phyloP scores from a whole-genome alignment of 2,888 invertebrate genomes.

The Leptopterna dolabrata region DNA sequence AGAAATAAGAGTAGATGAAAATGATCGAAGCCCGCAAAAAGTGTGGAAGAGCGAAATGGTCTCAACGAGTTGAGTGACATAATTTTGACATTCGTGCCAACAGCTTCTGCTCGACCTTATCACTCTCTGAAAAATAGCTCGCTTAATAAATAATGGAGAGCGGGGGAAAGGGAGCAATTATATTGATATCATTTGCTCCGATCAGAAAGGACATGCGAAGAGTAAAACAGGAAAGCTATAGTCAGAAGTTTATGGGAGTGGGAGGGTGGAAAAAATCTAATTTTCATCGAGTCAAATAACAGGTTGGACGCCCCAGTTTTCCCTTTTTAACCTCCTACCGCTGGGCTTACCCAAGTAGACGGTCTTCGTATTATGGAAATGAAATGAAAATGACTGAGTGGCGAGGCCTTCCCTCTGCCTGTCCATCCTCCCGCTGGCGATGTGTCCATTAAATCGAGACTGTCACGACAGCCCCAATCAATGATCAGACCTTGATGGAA shows the following conservation, averaged over 20 bases:
- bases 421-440: neutral
- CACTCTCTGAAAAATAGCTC: neutral
- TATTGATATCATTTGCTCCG: constrained; percentile 24
- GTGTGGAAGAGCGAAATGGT: neutral
- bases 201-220: constrained; percentile 32
- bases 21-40: neutral
- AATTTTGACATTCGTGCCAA: constrained; percentile 22
- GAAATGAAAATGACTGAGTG: constrained; percentile 34
- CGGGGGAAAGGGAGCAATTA: constrained; percentile 5
- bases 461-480: constrained; percentile 35
- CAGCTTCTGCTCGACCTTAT: constrained; percentile 22
- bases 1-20: neutral
- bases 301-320: constrained; percentile 37
- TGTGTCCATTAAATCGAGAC: constrained; percentile 23
- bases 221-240: neutral
- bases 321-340: neutral
- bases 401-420: neutral
- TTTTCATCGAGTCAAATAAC: constrained; percentile 42
- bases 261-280: constrained; percentile 17
- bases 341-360: neutral
- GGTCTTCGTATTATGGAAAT: constrained; percentile 24
- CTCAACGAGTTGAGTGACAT: neutral
- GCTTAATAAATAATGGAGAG: constrained; percentile 11
- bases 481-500: constrained; percentile 15
- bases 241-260: neutral